Conservation (phyloP, 2,888 invertebrate species). For the Acleris holmiana region DNA sequence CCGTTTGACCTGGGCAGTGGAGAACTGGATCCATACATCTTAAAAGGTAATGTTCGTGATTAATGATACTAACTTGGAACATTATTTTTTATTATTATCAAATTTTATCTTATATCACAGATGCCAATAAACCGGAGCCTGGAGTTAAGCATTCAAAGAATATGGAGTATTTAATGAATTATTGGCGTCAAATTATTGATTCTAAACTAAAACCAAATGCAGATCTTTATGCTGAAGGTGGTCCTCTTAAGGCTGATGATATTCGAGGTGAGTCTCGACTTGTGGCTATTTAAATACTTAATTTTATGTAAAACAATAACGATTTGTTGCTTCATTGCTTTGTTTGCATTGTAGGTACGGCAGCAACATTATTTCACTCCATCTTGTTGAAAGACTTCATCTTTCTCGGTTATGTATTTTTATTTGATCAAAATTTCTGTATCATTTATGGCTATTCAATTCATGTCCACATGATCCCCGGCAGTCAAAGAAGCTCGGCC, state of each 20-base stretch:
- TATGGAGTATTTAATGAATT: slow-evolving; percentile 75
- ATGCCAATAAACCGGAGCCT: slow-evolving; percentile 22
- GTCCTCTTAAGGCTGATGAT: slow-evolving; percentile 70
- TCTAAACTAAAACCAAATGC: slow-evolving; percentile 64
- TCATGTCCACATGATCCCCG: slow-evolving; percentile 55
- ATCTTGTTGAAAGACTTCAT: slow-evolving; percentile 52
- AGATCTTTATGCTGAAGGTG: slow-evolving; percentile 74
- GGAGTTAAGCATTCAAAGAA: slow-evolving; percentile 62
- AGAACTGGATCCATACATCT: slow-evolving; percentile 64
- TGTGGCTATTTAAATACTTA: slow-evolving; percentile 8
- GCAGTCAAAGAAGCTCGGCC: slow-evolving; percentile 48
- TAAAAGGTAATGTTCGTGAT: slow-evolving; percentile 58
- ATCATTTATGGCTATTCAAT: slow-evolving; percentile 55
- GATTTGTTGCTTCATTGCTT: slow-evolving; percentile 68
- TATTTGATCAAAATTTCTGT: slow-evolving; percentile 49
- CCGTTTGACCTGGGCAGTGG: slow-evolving; percentile 74
- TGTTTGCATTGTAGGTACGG: slow-evolving; percentile 65
- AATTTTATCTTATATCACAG: slow-evolving; percentile 25
- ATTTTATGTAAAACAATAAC: slow-evolving; percentile 47
- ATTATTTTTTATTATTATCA: neutral
- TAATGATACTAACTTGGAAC: neutral
- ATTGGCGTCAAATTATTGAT: slow-evolving; percentile 67
- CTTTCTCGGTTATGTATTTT: slow-evolving; percentile 54
- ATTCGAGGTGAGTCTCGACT: slow-evolving; percentile 62
- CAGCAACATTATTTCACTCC: slow-evolving; percentile 58